These are phyloP conservation scores for Lasioglossum lativentre DNA, from an alignment of 2,888 invertebrate species.

Conservation along the genomic window DNA sequence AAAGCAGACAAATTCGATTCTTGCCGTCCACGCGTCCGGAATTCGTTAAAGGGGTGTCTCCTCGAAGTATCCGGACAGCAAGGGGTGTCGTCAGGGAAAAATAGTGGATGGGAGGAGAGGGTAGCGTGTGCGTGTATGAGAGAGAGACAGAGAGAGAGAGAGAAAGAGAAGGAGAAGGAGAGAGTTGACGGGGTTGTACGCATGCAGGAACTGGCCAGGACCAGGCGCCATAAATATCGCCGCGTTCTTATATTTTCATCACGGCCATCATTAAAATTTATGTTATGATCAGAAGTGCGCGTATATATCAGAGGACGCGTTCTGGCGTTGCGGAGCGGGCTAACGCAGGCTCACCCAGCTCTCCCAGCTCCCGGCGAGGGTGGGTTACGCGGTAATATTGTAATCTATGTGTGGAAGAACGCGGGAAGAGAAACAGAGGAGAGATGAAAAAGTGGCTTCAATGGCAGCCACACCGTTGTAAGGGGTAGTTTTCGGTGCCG, in stretches of 20 bases:
- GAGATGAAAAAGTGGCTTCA: conserved; percentile 83
- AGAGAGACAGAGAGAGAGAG: not conserved
- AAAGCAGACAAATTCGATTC: conserved; percentile 8
- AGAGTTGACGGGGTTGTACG: conserved; percentile 36
- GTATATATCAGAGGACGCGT: conserved; percentile 79
- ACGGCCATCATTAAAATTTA: conserved; percentile 84
- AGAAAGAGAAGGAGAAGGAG: conserved; percentile 5
- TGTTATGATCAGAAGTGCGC: conserved; percentile 83
- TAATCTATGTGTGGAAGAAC: conserved; percentile 84
- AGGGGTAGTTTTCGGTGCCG: conserved; percentile 78
- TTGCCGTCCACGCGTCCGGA: conserved; percentile 4
- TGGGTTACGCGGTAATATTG: conserved; percentile 81
- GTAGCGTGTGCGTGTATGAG: not conserved
- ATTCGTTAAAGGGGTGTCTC: conserved; percentile 21
- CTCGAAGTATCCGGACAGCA: conserved; percentile 30
- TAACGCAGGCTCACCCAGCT: conserved; percentile 53
- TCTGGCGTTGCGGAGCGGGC: conserved; percentile 53
- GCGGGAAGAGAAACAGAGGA: conserved; percentile 78
- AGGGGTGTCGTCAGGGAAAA: conserved; percentile 22
- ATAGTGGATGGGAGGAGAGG: not conserved
- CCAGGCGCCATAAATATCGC: conserved; percentile 81
- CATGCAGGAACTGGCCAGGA: conserved; percentile 58
- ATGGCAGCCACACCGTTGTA: conserved; percentile 77
- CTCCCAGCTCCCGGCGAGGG: conserved; percentile 43
- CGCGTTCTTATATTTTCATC: conserved; percentile 84